Evolutionary conservation across 2,113 vertebrate species (phyloP), one percentile per base, ranked within the genome.

Genomic region (Psettodes erumei): DNA sequence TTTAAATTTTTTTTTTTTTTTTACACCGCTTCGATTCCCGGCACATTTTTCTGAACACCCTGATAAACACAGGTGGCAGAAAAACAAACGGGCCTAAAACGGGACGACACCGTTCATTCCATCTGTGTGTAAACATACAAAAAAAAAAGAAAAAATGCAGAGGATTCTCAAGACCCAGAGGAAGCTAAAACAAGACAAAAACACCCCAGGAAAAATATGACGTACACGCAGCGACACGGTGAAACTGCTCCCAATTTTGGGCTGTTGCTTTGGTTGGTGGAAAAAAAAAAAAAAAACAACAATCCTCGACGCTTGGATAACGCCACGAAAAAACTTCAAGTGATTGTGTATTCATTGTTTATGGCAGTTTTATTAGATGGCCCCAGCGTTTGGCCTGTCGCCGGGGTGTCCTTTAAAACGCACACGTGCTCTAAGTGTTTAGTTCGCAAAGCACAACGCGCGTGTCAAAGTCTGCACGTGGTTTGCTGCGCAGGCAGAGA

Each of bases 401-500:
- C 33, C 51, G 38, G 53, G 33, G 79, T 28, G 50, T 25, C 42
- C 25, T 48, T 59, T 21, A 18, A 35, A 18, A n/a, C n/a, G n/a
- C 6, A 48, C 15, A 8, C n/a, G 3, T 30, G 13, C 11, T 1
- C 5, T n/a, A n/a, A n/a, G n/a, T n/a, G n/a, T n/a, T n/a, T n/a
- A n/a, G n/a, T n/a, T n/a, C n/a, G n/a, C n/a, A n/a, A n/a, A n/a
- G n/a, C n/a, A n/a, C n/a, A n/a, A n/a, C n/a, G n/a, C n/a, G n/a
- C n/a, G n/a, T n/a, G n/a, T n/a, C n/a, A n/a, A n/a, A 21, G 53
- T 70, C 65, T 54, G 37, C 18, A 48, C 25, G 19, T 71, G 43
- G 58, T 66, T 72, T 83, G 77, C 79, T 37, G 0, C 38, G 50
- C 48, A 56, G 30, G 71, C 64, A 77, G 56, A 83, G 87, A 77